Evolutionary conservation across 2,797 vertebrate species (phyloP).

Genomic region (Cichlasoma orientale): DNA sequence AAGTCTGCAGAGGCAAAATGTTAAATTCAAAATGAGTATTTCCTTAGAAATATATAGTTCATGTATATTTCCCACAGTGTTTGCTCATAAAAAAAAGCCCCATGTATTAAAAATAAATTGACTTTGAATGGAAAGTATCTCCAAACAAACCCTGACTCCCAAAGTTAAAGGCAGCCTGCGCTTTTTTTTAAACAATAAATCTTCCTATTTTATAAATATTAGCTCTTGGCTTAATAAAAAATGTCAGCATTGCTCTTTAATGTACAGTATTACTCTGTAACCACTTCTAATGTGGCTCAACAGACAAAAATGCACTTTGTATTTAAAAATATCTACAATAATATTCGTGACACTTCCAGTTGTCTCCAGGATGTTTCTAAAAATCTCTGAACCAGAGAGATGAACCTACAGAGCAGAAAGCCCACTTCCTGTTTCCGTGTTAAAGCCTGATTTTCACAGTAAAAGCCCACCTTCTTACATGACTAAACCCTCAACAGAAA

Average conservation of each 20-base stretch:
- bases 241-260: constrained; percentile 45
- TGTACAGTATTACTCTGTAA: constrained; percentile 51
- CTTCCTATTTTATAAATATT: constrained; percentile 76
- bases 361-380: constrained; percentile 71
- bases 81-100: constrained; percentile 26
- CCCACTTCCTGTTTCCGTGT: constrained; percentile 42
- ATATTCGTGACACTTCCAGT: constrained; percentile 71
- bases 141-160: constrained; percentile 57
- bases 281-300: constrained; percentile 46
- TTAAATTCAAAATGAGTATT: constrained; percentile 33
- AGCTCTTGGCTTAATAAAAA: constrained; percentile 63
- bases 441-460: constrained; percentile 70
- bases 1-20: constrained; percentile 23
- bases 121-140: constrained; percentile 46
- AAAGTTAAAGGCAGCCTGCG: constrained; percentile 66
- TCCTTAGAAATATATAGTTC: constrained; percentile 55
- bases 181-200: constrained; percentile 64
- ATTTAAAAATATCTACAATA: constrained; percentile 63
- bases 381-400: constrained; percentile 69
- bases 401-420: constrained; percentile 30
- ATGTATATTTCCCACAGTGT: constrained; percentile 50
- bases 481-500: constrained; percentile 12
- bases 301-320: constrained; percentile 34
- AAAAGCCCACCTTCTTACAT: constrained; percentile 51
- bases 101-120: constrained; percentile 37